Percentiles rank a stretch among this genome's conserved stretches.
phyloP scores from a whole-genome alignment of 2,888 invertebrate species.

The Caenorhabditis zanzibari region DNA sequence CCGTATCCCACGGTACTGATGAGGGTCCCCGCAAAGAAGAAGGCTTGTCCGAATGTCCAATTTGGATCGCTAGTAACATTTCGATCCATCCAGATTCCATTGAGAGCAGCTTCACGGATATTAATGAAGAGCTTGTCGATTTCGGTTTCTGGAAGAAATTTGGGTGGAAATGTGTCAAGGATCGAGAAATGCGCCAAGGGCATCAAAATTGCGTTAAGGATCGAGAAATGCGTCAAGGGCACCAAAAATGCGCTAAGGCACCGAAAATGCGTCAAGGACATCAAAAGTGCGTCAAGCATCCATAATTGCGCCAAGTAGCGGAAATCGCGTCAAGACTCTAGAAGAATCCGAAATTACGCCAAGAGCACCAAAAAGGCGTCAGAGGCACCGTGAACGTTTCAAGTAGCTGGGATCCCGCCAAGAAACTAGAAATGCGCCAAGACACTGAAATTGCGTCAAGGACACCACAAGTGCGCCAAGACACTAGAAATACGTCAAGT shows the following conservation, averaged over 20 bases:
- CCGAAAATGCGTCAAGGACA: background rate
- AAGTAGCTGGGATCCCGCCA: too few relatives aligned
- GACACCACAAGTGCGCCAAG: too few relatives aligned
- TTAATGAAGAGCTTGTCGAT: conserved; percentile 78
- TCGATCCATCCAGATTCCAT: conserved; percentile 86
- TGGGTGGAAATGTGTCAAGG: background rate
- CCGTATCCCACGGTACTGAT: conserved; percentile 95
- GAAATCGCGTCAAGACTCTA: too few relatives aligned
- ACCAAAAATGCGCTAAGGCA: too few relatives aligned
- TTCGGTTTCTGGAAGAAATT: conserved; percentile 73
- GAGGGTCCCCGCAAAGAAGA: conserved; percentile 92
- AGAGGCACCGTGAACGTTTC: too few relatives aligned
- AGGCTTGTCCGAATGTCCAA: conserved; percentile 93
- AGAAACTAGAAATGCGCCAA: too few relatives aligned
- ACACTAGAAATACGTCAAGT: too few relatives aligned
- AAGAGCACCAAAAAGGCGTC: too few relatives aligned
- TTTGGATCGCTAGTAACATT: conserved; percentile 91
- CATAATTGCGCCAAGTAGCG: too few relatives aligned
- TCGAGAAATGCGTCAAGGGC: background rate
- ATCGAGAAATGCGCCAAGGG: background rate
- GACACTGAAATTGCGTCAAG: too few relatives aligned
- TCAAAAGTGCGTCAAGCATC: background rate
- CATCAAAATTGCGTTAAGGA: too few relatives aligned
- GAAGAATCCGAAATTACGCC: too few relatives aligned
- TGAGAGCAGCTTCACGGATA: conserved; percentile 78